These are phyloP conservation scores for Thalpophila matura DNA, from an alignment of 2,888 invertebrate species.

Conservation along the genomic window DNA sequence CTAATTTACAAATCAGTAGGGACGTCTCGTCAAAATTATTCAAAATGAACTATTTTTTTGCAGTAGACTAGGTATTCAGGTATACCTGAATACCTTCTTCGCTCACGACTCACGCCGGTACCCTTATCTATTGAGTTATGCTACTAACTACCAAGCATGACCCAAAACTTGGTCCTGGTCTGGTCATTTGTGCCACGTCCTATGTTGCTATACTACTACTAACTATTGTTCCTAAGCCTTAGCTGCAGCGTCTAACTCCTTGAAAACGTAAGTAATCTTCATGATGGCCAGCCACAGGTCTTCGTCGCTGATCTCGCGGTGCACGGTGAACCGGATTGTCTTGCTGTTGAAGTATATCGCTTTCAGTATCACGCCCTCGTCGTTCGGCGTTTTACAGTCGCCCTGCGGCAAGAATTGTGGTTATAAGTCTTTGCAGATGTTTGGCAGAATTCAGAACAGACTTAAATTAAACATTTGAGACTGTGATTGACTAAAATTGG, in stretches of 20 bases:
- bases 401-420: slow-evolving; percentile 68
- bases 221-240: slow-evolving; percentile 8
- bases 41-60: background rate
- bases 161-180: too few species aligned
- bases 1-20: background rate
- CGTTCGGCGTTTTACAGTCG: slow-evolving; percentile 83
- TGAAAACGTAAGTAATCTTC: slow-evolving; percentile 93
- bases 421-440: background rate
- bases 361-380: slow-evolving; percentile 90
- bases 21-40: background rate
- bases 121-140: too few species aligned
- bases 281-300: slow-evolving; percentile 92
- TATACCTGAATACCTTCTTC: too few species aligned
- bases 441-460: too few species aligned
- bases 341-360: slow-evolving; percentile 91
- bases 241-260: slow-evolving; percentile 87
- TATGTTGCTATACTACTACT: too few species aligned
- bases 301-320: slow-evolving; percentile 93
- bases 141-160: too few species aligned
- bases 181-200: too few species aligned
- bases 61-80: background rate
- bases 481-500: too few species aligned
- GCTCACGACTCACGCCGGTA: too few species aligned
- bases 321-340: slow-evolving; percentile 93
- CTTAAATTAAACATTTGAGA: too few species aligned